Evolutionary conservation across 2,797 vertebrate genomes (phyloP), one percentile per base, ranked within the genome.

Genomic region (Manis pentadactyla): DNA sequence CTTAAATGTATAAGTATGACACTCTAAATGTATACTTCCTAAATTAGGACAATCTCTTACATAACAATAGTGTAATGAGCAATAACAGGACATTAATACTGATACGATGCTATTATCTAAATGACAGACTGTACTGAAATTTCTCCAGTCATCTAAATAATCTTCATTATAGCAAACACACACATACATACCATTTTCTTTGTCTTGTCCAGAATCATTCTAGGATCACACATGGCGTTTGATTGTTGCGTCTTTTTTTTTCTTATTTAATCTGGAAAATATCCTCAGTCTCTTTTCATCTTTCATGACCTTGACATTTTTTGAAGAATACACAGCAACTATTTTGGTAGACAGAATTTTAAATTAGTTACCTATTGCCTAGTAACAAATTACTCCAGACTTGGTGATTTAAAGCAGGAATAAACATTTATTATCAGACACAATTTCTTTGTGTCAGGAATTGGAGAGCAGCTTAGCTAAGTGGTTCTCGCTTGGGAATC

Each of bases 1-100:
- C 37, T 39, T 39, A 39, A 39, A 39, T 39, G 37, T 39, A 39
- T 39, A 95, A 34, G 42, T 31, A 87, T 57, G 53, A 89, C 42
- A 51, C 81, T 95, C 66, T 71, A 79, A 74, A 78, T 86, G n/a
- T 90, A 10, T 55, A 25, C 90, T 93, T 87, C 27, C 73, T 94
- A 59, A 95, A 31, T 23, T 87, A 94, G 53, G 29, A 64, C 34
- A 90, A 42, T 69, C 2, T 74, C 42, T 74, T 92, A 42, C 31
- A 61, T 79, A 87, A 84, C 53, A 71, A 49, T 5, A 73, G 4
- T 61, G 21, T 5, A 79, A 15, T 78, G 85, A 84, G 49, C 19
- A 90, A 95, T 66, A 92, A 63, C 29, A 71, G 61, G 57, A 96
- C 74, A 74, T 85, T 87, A 79, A 82, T 49, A 17, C 59, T 55